Conservation (phyloP, 2,888 invertebrate species). For the Epirrhoe alternata region DNA sequence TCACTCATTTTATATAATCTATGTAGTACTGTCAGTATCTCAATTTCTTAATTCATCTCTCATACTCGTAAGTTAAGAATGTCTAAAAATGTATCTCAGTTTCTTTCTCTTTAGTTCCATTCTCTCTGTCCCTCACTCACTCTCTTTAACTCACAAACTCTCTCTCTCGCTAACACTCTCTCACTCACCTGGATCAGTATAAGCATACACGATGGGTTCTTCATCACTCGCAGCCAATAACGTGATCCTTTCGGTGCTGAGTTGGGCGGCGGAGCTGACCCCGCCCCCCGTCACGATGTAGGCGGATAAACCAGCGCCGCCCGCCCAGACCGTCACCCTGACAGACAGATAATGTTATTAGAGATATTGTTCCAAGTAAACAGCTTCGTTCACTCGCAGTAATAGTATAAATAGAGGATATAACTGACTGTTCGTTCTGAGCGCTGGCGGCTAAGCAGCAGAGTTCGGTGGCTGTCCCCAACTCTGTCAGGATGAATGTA, state of each 20-base stretch:
- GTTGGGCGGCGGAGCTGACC: conserved; percentile 89
- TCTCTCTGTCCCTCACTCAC: no score
- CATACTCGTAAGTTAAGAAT: no score
- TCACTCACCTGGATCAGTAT: conserved; percentile 90
- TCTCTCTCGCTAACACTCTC: neutral
- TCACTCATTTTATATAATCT: no score
- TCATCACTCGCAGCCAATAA: conserved; percentile 88
- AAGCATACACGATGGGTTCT: conserved; percentile 89
- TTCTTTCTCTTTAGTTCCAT: no score
- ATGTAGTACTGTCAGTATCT: no score
- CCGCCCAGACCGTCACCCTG: conserved; percentile 90
- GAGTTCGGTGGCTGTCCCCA: conserved; percentile 88
- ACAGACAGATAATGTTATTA: no score
- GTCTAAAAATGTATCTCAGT: no score
- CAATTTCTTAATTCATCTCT: no score
- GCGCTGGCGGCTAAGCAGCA: conserved; percentile 87
- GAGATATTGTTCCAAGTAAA: no score
- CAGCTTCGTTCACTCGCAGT: no score
- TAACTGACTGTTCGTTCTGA: conserved; percentile 58
- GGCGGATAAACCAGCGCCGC: conserved; percentile 93
- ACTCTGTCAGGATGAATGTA: conserved; percentile 91
- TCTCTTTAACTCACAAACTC: no score
- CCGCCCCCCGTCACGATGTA: conserved; percentile 90
- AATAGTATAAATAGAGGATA: neutral
- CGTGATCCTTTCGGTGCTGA: conserved; percentile 88